Evolutionary conservation across 2,113 vertebrate genomes (phyloP).

Genomic region (Phrynocephalus versicolor): DNA sequence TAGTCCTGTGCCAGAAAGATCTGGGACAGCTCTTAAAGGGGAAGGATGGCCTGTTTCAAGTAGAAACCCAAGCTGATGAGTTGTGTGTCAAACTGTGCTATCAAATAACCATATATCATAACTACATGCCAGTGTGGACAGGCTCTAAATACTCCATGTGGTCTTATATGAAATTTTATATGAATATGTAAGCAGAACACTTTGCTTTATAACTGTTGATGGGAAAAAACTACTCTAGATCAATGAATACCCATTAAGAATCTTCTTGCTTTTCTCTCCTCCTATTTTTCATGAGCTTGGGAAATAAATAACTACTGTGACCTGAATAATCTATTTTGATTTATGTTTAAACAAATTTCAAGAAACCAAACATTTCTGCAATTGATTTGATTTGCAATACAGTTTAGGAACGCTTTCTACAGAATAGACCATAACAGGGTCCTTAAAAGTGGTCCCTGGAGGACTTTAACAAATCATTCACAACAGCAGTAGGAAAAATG

Average conservation of each 20-base stretch:
- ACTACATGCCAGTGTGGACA: neutral
- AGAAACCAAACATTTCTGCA: neutral
- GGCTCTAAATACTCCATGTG: neutral
- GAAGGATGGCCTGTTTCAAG: too few relatives aligned
- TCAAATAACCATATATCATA: too few relatives aligned
- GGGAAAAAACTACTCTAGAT: neutral
- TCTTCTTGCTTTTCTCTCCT: neutral
- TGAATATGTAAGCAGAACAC: too few relatives aligned
- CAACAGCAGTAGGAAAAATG: neutral
- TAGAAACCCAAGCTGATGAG: too few relatives aligned
- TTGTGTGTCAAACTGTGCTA: too few relatives aligned
- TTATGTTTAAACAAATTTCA: conserved; percentile 9
- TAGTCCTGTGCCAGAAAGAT: too few relatives aligned
- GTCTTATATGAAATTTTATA: neutral
- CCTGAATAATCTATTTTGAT: neutral
- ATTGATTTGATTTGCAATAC: neutral
- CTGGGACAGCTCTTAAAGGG: too few relatives aligned
- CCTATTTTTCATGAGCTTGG: neutral
- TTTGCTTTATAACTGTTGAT: neutral
- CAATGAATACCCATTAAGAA: neutral
- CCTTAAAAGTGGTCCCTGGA: neutral
- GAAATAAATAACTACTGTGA: neutral
- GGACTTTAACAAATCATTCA: conserved; percentile 7
- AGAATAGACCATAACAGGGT: neutral
- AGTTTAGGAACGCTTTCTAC: neutral